Conservation (phyloP, 2,797 vertebrate species). For the Selene dorsalis region DNA sequence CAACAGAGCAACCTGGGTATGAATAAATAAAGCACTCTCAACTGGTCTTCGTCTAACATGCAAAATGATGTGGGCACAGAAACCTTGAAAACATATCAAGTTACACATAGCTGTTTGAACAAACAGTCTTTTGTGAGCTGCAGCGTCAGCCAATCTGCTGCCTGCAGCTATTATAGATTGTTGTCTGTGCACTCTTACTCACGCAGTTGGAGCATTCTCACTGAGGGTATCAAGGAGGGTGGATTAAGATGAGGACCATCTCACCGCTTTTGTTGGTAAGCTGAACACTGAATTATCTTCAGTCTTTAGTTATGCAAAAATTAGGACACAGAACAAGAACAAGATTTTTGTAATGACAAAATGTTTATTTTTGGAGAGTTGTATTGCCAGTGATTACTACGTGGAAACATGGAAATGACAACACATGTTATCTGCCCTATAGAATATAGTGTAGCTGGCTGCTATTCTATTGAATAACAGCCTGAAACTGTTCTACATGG, state of each 20-base stretch:
- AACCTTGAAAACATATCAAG: not conserved
- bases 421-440: no score
- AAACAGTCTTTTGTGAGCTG: constrained; percentile 28
- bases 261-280: constrained; percentile 72
- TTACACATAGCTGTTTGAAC: not conserved
- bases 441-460: no score
- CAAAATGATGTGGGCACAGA: not conserved
- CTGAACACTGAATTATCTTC: not conserved
- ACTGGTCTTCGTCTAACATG: not conserved
- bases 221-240: constrained; percentile 13
- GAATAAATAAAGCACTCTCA: not conserved
- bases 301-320: not conserved
- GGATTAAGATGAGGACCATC: constrained; percentile 62
- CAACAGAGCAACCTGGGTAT: no score
- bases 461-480: not conserved
- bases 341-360: not conserved
- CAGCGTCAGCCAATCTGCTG: constrained; percentile 30
- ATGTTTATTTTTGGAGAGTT: not conserved
- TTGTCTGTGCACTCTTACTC: not conserved
- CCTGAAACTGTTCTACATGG: constrained; percentile 1
- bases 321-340: not conserved
- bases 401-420: not conserved
- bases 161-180: constrained; percentile 67
- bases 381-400: not conserved
- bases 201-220: not conserved